These are phyloP conservation scores for Schizopygopsis pylzovi DNA, from an alignment of 2,797 vertebrate genomes.

Conservation along the genomic window DNA sequence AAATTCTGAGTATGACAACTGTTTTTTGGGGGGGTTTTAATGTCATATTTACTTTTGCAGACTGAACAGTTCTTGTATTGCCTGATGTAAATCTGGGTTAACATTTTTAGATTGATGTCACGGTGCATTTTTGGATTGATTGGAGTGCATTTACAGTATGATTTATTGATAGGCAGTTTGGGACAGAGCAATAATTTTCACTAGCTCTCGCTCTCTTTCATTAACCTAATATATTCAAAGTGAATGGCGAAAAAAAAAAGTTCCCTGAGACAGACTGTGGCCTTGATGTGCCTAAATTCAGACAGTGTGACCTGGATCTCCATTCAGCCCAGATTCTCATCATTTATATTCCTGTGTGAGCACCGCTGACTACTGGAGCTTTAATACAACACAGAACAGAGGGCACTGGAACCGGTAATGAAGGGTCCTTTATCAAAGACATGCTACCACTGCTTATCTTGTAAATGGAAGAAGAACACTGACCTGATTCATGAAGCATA, in stretches of 20 bases:
- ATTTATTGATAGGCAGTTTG: background rate
- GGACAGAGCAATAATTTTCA: background rate
- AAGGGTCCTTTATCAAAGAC: slow-evolving; percentile 12
- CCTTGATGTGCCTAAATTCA: slow-evolving; percentile 65
- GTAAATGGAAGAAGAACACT: slow-evolving; percentile 13
- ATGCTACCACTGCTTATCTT: slow-evolving; percentile 15
- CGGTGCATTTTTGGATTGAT: background rate
- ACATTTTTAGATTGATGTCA: background rate
- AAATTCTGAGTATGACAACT: background rate
- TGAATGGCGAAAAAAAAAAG: slow-evolving; percentile 42
- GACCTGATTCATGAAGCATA: slow-evolving; percentile 32
- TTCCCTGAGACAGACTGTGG: slow-evolving; percentile 54
- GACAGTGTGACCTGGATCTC: slow-evolving; percentile 70
- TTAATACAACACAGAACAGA: slow-evolving; percentile 12
- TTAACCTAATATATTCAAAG: slow-evolving; percentile 78
- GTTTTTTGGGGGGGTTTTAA: background rate
- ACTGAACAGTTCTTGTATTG: background rate
- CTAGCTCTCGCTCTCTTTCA: slow-evolving; percentile 58
- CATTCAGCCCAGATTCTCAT: slow-evolving; percentile 57
- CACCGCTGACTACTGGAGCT: slow-evolving; percentile 32
- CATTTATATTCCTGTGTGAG: slow-evolving; percentile 56
- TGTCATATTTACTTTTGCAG: background rate
- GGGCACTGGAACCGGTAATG: background rate
- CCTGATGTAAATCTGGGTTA: background rate
- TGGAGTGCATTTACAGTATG: too few species aligned